Base-by-base conservation (phyloP, 2,888 invertebrate species). In the Euzetes globulus region DNA sequence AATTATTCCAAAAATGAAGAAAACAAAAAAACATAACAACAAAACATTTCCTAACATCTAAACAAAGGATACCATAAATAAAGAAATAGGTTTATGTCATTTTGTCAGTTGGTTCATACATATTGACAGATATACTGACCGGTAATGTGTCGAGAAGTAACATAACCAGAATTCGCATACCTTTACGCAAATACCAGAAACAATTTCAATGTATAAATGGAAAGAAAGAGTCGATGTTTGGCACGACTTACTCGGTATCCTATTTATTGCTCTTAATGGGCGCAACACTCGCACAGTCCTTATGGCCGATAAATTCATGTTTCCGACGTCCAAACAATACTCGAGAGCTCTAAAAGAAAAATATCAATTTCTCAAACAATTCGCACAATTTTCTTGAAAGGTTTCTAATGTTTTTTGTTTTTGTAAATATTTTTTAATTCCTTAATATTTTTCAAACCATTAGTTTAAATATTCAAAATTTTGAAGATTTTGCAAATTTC, bases 1-100 rank as follows among this genome's bases (percentile, higher is more conserved):
- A 80, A 99, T 92, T 82, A 99, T 99, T 79, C 99, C 99, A 82
- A 99, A 99, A 83, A 99, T 99, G 87, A 99, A 99, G 88, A 99
- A 99, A 76, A 99, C 99, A 87, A 99, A 99, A 88, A 99, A 99
- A 85, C 99, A 99, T 78, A 99, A 87, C 79, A 99, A 87, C 74
- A 87, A 82, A 72, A 99, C 99, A 85, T 99, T 99, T 78, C 99
- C 98, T 81, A 99, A 86, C 99, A 99, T 99, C 74, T 74, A 47
- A 27, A 45, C 7, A 25, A 17, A 41, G 5, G 68, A 33, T 37
- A 68, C 1, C 15, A 41, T 41, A 7, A 68, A 68, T 33, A 60
- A 5, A 9, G n/a, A 55, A 27, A 60, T 29, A 25, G 41, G 7
- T 41, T 47, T 47, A 47, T 47, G 41, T 9, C 41, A 9, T 41